Conservation (phyloP, 2,888 invertebrate species). For the Halictus ligatus region DNA sequence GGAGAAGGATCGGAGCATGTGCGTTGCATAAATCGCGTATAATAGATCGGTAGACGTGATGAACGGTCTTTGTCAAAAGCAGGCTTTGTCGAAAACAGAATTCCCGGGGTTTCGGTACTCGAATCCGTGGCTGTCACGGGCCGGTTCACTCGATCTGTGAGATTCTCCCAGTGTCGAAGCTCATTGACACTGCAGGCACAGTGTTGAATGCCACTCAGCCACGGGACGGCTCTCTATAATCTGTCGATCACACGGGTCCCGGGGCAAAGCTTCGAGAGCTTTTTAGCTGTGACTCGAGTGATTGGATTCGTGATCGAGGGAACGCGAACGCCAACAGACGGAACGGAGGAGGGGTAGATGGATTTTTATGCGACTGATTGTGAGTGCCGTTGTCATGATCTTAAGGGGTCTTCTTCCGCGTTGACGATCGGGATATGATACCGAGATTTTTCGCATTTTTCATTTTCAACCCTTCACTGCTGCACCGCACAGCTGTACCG, state of each 20-base stretch:
- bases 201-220: slow-evolving; percentile 56
- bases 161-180: slow-evolving; percentile 49
- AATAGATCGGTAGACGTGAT: slow-evolving; percentile 37
- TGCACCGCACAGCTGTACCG: too few relatives aligned
- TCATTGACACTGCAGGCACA: slow-evolving; percentile 34
- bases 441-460: neutral
- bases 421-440: neutral
- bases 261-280: slow-evolving; percentile 50
- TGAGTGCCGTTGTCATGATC: neutral
- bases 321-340: slow-evolving; percentile 10
- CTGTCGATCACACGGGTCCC: slow-evolving; percentile 64
- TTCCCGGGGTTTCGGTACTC: slow-evolving; percentile 9
- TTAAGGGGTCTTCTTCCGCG: neutral
- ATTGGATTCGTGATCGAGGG: slow-evolving; percentile 46
- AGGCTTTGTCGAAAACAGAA: slow-evolving; percentile 53
- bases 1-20: neutral
- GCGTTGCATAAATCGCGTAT: slow-evolving; percentile 25
- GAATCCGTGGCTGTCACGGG: slow-evolving; percentile 47
- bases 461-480: neutral
- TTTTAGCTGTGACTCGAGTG: slow-evolving; percentile 49
- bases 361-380: slow-evolving; percentile 30
- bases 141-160: slow-evolving; percentile 58
- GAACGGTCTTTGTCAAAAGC: slow-evolving; percentile 48
- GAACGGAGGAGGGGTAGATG: neutral
- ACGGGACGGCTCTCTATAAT: slow-evolving; percentile 64